Evolutionary conservation across 2,888 invertebrate species (phyloP), one percentile per base, ranked within the genome.

Genomic region (Mythimna lalbum): DNA sequence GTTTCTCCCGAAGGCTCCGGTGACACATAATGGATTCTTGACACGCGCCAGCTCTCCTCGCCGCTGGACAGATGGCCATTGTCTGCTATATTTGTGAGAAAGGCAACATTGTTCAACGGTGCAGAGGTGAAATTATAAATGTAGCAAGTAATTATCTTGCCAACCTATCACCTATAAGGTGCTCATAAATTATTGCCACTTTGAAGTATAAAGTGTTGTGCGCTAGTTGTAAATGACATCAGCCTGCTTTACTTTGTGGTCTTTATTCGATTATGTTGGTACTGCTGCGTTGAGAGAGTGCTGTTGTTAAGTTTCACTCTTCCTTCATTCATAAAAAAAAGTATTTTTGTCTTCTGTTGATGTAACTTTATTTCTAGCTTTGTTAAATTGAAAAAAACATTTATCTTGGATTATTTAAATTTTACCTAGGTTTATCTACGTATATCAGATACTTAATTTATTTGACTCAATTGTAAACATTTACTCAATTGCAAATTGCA

Each of bases 1-100:
- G 84, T 82, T 76, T 78, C 76, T 70, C 63, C 64, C 71, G 68
- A 85, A 82, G 82, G 82, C 82, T 87, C 79, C 69, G 80, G 82
- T 88, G 68, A 78, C 86, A 80, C 77, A 82, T 85, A 86, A 87
- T 87, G 84, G 84, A 86, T 87, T 88, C 80, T 78, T 73, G 78
- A 82, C 85, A 87, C 78, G 78, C 76, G 73, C 63, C 80, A 80
- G 69, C 76, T 79, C 73, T 80, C 64, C 66, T 70, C 75, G 71
- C 80, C 78, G 73, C 62, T 73, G 76, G 76, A 76, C 75, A 73
- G 76, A 83, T 81, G 70, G 39, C 71, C 72, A 80, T 86, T 87
- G 82, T 86, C 79, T 69, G 65, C 67, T 77, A 69, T 76, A 65
- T 80, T 80, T 78, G 71, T 72, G 80, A 63, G 73, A 80, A 76